These are phyloP conservation scores for Perca schrenkii DNA, from an alignment of 2,113 vertebrate genomes.

Conservation along the genomic window DNA sequence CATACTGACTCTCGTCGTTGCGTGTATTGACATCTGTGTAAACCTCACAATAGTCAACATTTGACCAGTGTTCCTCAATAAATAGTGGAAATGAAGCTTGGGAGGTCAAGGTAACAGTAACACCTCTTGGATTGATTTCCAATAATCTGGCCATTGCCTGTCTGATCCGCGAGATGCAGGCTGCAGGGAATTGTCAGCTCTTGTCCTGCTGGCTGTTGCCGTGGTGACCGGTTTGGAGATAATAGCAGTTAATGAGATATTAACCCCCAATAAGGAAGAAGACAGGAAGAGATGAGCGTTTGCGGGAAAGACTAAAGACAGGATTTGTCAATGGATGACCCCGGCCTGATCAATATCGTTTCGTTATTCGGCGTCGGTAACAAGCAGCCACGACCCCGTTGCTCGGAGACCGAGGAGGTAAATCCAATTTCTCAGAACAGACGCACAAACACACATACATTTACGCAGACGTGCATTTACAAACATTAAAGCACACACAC, in stretches of 20 bases:
- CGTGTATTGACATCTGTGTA: constrained; percentile 64
- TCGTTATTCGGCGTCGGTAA: constrained; percentile 39
- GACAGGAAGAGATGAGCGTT: constrained; percentile 50
- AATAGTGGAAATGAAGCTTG: constrained; percentile 70
- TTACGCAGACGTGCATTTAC: not conserved
- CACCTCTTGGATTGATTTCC: constrained; percentile 76
- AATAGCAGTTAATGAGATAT: constrained; percentile 79
- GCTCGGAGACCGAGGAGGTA: constrained; percentile 23
- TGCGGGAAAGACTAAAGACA: constrained; percentile 28
- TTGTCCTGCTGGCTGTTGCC: constrained; percentile 51
- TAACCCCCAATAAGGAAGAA: constrained; percentile 67
- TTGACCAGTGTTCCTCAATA: constrained; percentile 66
- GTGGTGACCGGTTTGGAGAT: constrained; percentile 57
- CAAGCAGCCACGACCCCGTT: constrained; percentile 14
- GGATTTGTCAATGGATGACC: constrained; percentile 44
- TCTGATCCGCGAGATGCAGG: constrained; percentile 64
- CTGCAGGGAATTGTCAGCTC: constrained; percentile 44
- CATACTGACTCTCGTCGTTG: constrained; percentile 48
- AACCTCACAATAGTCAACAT: constrained; percentile 59
- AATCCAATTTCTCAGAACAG: constrained; percentile 41
- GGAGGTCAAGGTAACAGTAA: constrained; percentile 71
- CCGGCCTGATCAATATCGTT: constrained; percentile 61
- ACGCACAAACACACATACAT: constrained; percentile 11
- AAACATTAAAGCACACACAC: constrained; percentile 13
- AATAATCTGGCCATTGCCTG: constrained; percentile 71